These are phyloP conservation scores for Pterobdella sp. DNA, from an alignment of 2,888 invertebrate species.

Conservation along the genomic window DNA sequence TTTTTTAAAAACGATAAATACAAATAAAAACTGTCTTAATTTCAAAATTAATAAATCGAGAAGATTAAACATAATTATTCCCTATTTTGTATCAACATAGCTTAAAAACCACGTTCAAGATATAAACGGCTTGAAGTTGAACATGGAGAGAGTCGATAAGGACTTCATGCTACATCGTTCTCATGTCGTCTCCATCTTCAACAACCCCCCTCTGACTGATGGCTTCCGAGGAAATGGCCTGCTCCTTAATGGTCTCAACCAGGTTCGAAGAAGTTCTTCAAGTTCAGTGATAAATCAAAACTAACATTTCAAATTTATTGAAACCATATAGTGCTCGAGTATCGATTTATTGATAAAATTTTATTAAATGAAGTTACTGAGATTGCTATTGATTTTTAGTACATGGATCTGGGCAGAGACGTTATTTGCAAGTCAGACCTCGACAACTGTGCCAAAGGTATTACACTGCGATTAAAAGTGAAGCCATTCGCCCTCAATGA, in stretches of 20 bases:
- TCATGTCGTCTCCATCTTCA: conserved; percentile 31
- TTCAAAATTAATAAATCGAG: too few relatives aligned
- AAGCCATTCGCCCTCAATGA: conserved; percentile 41
- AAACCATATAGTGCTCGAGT: too few relatives aligned
- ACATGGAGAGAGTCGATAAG: conserved; percentile 37
- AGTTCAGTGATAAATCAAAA: background rate
- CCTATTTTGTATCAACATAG: too few relatives aligned
- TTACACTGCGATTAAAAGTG: conserved; percentile 43
- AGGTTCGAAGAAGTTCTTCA: background rate
- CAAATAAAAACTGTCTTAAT: too few relatives aligned
- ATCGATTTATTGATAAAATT: too few relatives aligned
- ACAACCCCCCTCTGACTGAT: conserved; percentile 27
- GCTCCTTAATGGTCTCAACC: conserved; percentile 41
- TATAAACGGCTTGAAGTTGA: conserved; percentile 34
- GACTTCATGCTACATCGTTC: conserved; percentile 32
- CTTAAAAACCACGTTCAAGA: too few relatives aligned
- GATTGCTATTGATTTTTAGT: too few relatives aligned
- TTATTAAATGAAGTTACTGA: too few relatives aligned
- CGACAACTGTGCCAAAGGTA: conserved; percentile 43
- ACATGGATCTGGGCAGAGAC: conserved; percentile 44
- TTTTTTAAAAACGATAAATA: too few relatives aligned
- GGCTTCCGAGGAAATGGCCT: conserved; percentile 35
- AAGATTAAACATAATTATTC: too few relatives aligned
- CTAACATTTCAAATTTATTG: too few relatives aligned
- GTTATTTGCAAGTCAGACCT: conserved; percentile 46